phyloP scores from a whole-genome alignment of 2,888 invertebrate genomes.

The Athalia rosae region DNA sequence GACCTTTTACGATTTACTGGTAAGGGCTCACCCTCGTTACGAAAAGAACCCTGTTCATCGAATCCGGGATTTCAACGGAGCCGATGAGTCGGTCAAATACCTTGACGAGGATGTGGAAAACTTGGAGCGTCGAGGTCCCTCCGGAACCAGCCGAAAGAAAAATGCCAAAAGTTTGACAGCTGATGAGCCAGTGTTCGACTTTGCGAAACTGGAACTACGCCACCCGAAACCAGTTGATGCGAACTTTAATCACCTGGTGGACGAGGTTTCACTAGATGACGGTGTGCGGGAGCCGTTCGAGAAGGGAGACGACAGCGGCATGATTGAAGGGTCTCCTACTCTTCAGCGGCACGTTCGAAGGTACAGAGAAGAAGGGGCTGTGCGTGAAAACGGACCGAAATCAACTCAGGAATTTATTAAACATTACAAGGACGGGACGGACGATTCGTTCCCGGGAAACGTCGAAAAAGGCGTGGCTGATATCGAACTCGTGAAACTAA shows the following conservation, averaged over 20 bases:
- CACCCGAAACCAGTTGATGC: background rate
- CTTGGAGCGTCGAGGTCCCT: background rate
- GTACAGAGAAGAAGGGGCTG: constrained; percentile 13
- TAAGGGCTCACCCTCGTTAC: constrained; percentile 35
- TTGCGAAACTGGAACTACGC: constrained; percentile 28
- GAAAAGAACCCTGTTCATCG: constrained; percentile 14
- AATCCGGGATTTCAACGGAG: background rate
- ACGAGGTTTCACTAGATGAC: background rate
- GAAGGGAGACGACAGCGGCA: background rate
- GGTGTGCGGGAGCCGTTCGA: background rate
- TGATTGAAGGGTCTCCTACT: background rate
- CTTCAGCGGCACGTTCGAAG: background rate
- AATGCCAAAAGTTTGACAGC: background rate
- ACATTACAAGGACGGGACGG: background rate
- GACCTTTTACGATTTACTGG: constrained; percentile 25
- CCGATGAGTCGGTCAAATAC: background rate
- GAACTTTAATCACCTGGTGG: background rate
- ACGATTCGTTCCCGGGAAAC: background rate
- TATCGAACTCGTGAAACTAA: constrained; percentile 48
- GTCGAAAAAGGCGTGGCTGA: constrained; percentile 10
- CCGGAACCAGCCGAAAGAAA: background rate
- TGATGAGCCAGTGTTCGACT: constrained; percentile 30
- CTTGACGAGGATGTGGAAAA: background rate
- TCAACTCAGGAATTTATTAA: constrained; percentile 6
- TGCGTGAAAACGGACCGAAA: background rate